Conservation (phyloP, 1,140 invertebrate species). For the Drosophila oshimai region DNA sequence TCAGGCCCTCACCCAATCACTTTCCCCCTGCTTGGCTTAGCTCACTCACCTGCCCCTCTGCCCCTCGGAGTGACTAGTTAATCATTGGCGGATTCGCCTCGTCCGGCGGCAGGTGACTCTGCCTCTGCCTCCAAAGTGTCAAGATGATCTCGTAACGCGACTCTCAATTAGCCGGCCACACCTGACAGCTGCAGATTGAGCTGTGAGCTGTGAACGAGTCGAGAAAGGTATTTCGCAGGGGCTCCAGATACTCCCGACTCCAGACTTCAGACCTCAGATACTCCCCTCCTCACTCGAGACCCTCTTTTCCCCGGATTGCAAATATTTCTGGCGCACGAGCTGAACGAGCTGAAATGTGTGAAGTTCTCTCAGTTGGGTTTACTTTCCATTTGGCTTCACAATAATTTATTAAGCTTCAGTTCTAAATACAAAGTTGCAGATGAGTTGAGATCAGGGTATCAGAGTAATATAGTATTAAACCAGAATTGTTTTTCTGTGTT, state of each 20-base stretch:
- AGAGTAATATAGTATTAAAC: too few species aligned
- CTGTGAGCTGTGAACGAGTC: slow-evolving; percentile 13
- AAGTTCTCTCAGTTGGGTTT: not conserved
- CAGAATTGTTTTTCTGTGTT: too few species aligned
- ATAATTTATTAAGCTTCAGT: not conserved
- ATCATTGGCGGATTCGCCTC: slow-evolving; percentile 25
- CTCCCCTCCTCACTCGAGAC: not conserved
- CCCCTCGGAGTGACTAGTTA: slow-evolving; percentile 37
- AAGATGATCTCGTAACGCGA: slow-evolving; percentile 49
- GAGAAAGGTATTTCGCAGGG: slow-evolving; percentile 24
- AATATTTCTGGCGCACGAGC: slow-evolving; percentile 29
- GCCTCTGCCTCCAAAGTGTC: slow-evolving; percentile 19
- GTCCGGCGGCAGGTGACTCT: slow-evolving; percentile 30
- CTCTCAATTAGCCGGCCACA: slow-evolving; percentile 45
- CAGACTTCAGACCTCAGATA: too few species aligned
- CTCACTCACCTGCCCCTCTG: not conserved
- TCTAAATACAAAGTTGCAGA: not conserved
- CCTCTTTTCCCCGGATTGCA: not conserved
- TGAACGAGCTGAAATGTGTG: not conserved
- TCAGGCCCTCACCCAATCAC: not conserved
- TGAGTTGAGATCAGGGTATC: not conserved
- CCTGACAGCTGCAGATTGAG: slow-evolving; percentile 48
- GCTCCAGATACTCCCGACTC: slow-evolving; percentile 10
- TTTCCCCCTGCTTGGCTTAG: too few species aligned
- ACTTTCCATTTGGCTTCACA: not conserved